A percentile compares a stretch with the other conserved stretches of the same genome.
Conservation (phyloP, 2,888 invertebrate genomes). For the Ditula angustiorana region DNA sequence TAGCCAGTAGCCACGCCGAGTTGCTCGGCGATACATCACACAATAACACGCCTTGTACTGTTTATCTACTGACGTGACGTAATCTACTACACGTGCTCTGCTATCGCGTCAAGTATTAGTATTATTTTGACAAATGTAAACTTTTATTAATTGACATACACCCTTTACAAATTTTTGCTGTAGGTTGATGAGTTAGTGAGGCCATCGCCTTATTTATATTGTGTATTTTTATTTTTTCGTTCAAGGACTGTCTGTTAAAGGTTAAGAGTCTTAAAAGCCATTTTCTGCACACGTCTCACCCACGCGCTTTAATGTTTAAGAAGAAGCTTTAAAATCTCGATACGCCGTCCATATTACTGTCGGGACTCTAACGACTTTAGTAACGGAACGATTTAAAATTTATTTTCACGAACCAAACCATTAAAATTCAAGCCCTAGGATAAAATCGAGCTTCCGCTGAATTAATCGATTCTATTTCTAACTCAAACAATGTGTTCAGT, state of each 20-base stretch:
- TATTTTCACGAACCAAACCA: constrained; percentile 27
- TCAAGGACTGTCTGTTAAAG: constrained; percentile 16
- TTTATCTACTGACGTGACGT: constrained; percentile 38
- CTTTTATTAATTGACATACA: not conserved
- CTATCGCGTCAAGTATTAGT: constrained; percentile 9
- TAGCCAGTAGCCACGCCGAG: constrained; percentile 20
- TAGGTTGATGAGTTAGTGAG: constrained; percentile 3
- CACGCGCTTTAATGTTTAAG: constrained; percentile 18
- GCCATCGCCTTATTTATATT: constrained; percentile 12
- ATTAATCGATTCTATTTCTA: constrained; percentile 37
- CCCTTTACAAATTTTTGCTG: not conserved
- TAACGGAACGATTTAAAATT: constrained; percentile 25
- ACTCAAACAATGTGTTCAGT: constrained; percentile 31
- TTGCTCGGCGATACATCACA: constrained; percentile 32
- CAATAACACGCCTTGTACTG: constrained; percentile 40
- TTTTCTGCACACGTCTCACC: constrained; percentile 4
- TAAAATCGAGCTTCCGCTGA: constrained; percentile 33
- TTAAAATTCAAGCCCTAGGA: constrained; percentile 30
- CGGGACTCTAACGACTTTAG: constrained; percentile 4
- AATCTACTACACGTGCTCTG: constrained; percentile 33
- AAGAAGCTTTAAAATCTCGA: constrained; percentile 17
- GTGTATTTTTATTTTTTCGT: constrained; percentile 3
- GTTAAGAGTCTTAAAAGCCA: constrained; percentile 1
- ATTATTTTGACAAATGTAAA: not conserved
- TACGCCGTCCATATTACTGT: constrained; percentile 20